Evolutionary conservation across 2,797 vertebrate genomes (phyloP), one percentile per base, ranked within the genome.

Genomic region (Merluccius polli): DNA sequence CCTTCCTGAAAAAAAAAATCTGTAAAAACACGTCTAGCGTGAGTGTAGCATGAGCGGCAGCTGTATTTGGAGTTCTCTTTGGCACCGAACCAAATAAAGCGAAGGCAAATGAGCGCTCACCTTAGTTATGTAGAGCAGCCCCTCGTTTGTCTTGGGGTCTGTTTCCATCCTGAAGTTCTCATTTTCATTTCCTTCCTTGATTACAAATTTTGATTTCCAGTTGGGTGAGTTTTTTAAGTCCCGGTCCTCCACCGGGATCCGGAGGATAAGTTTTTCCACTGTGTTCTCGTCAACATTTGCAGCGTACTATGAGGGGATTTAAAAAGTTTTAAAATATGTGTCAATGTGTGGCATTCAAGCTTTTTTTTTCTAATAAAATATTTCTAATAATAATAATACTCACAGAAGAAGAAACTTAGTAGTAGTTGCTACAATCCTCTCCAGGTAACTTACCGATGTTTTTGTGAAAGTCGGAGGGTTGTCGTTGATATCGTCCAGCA

Each of bases 81-180:
- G 59, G 27, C 59, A 12, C 2, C 9, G 0, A 65, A 65, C 59
- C 59, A 13, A 65, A n/a, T 24, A n/a, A 48, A 48, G 44, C 44
- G 4, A 48, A 4, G 44, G 44, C 52, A 52, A n/a, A n/a, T 3
- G n/a, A 63, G 29, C 31, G 2, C 81, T 87, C 79, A 98, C 97
- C 94, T 97, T 96, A 15, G 88, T 24, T 63, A 95, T 85, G 79
- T 92, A 94, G 16, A 98, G 79, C 67, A 95, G 84, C 9, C 93
- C 96, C 11, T 95, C 94, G 0, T 98, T 98, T 31, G 94, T 96
- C 21, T 89, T 86, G 59, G 89, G 91, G 79, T 98, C 96, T 1
- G 89, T 94, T 0, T 90, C 93, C 3, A 98, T 94, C 90, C 93
- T 93, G 88, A 98, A 98, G 80, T 93, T 81, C 16, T 85, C 92